Conservation (phyloP, 2,888 invertebrate genomes). For the Caenorhabditis becei region DNA sequence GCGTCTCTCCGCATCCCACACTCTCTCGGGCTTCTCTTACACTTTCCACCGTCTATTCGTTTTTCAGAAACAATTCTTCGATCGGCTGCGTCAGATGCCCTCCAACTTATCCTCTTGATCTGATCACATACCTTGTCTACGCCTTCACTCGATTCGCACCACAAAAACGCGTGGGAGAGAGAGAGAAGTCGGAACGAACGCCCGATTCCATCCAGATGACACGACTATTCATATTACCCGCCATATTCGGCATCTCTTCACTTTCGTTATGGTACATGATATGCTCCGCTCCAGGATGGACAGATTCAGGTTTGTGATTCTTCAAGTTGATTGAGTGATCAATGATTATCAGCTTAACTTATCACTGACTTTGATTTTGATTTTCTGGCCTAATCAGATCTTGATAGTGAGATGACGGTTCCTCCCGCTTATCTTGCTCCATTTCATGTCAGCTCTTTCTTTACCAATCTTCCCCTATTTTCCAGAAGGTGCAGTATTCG, state of each 20-base stretch:
- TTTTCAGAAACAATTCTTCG: constrained; percentile 58
- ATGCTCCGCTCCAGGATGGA: constrained; percentile 79
- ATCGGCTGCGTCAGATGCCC: constrained; percentile 62
- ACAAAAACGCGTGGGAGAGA: constrained; percentile 56
- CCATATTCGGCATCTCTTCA: constrained; percentile 78
- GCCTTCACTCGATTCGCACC: constrained; percentile 33
- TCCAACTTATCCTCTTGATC: constrained; percentile 65
- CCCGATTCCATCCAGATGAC: constrained; percentile 67
- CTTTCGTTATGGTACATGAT: constrained; percentile 79
- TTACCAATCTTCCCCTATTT: neutral
- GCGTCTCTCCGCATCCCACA: constrained; percentile 29
- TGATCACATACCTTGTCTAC: constrained; percentile 48
- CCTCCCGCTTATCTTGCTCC: neutral
- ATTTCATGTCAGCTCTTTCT: too few relatives aligned
- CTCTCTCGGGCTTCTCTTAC: constrained; percentile 41
- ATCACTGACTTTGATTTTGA: too few relatives aligned
- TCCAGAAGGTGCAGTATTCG: constrained; percentile 74
- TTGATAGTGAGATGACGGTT: neutral
- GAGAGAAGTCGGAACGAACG: constrained; percentile 31
- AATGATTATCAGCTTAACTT: too few relatives aligned
- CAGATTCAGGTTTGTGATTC: constrained; percentile 60
- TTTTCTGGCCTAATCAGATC: too few relatives aligned
- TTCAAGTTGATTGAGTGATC: neutral
- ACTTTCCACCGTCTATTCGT: constrained; percentile 8
- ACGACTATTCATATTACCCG: constrained; percentile 79